Conservation (phyloP, 2,797 vertebrate genomes). For the Poecilia gillii region DNA sequence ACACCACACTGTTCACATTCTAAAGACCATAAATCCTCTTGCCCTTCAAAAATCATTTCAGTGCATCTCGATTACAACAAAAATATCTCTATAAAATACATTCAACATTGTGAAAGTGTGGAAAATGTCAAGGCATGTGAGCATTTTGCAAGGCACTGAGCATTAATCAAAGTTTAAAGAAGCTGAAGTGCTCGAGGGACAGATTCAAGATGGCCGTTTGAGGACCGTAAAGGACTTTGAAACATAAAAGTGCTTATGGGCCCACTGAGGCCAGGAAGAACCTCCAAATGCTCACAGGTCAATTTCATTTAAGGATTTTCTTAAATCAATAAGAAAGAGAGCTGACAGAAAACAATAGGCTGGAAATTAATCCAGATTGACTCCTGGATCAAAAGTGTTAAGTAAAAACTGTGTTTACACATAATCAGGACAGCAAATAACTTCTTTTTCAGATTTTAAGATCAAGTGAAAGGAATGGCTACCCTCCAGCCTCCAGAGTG, state of each 20-base stretch:
- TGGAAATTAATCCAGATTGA: conserved; percentile 11
- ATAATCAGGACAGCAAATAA: not conserved
- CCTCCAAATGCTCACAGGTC: conserved; percentile 29
- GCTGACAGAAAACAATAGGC: conserved; percentile 27
- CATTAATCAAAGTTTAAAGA: conserved; percentile 21
- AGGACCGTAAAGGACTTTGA: conserved; percentile 20
- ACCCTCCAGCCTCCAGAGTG: not conserved
- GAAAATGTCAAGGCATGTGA: not conserved
- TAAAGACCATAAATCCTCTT: not conserved
- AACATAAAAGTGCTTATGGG: conserved; percentile 19
- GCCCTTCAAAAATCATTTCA: not conserved
- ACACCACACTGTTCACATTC: too few species aligned
- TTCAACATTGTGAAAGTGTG: not conserved
- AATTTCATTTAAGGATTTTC: conserved; percentile 29
- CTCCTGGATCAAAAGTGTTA: conserved; percentile 14
- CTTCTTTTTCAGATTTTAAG: not conserved
- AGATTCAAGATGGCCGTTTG: conserved; percentile 13
- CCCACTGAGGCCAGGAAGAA: conserved; percentile 16
- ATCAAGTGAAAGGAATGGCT: conserved; percentile 5
- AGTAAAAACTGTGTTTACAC: not conserved
- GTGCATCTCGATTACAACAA: not conserved
- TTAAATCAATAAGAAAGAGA: conserved; percentile 47
- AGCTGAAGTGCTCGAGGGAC: conserved; percentile 5
- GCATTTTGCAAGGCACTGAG: not conserved
- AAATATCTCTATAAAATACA: not conserved